Evolutionary conservation across 2,888 invertebrate species (phyloP), one percentile per base, ranked within the genome.

Genomic region (Platycnemis pennipes): DNA sequence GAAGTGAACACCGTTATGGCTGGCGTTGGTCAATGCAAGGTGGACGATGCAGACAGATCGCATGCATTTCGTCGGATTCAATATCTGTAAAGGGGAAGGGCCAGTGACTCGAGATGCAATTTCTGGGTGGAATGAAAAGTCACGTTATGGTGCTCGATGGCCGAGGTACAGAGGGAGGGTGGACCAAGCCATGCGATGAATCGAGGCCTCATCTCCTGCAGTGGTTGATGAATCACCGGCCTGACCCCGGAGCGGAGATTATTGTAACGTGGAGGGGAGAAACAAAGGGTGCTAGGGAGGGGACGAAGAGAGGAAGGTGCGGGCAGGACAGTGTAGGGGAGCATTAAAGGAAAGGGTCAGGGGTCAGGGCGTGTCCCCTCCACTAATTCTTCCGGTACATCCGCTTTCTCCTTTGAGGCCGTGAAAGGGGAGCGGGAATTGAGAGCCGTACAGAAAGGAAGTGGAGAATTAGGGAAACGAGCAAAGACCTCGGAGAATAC

Each of bases 231-330:
- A 77, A 77, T 77, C 37, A 77, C 77, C 77, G 7, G 77, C 77
- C 31, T 16, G 37, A 26, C 77, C 77, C 77, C 37, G n/a, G 77
- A 77, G 77, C 37, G 77, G 77, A 77, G 77, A 77, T 77, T 77
- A 77, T 77, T 77, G 77, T 37, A 16, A 37, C 37, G 77, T 77
- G 77, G 37, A 77, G 37, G 37, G 77, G 77, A 37, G 37, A 77
- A 77, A 77, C 37, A 77, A 37, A 37, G 31, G 77, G 11, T 77
- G 31, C 11, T 13, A 8, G 26, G 26, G 77, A 77, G 77, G 77
- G 1, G 4, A 77, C 26, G 77, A 11, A 13, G 37, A 77, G 77
- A 16, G 31, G 13, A 37, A n/a, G 77, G 63, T 63, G 26, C 8
- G 8, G 77, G 49, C 11, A 49, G 49, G 49, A 49, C 19, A 4